These are phyloP conservation scores for Potamilus streckersoni DNA, from an alignment of 1,140 invertebrate genomes.

Conservation along the genomic window DNA sequence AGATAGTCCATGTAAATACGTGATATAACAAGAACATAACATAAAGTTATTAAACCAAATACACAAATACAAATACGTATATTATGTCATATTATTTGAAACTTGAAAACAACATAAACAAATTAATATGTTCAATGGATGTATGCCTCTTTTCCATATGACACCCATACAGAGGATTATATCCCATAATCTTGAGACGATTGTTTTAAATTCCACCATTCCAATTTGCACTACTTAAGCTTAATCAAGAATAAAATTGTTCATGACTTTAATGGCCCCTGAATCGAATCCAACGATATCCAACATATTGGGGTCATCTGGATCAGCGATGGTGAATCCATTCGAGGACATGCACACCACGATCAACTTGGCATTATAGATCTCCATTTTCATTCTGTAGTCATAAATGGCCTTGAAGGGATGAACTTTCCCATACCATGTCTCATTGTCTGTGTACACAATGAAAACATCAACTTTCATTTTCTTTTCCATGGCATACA, in stretches of 20 bases:
- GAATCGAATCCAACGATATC: conserved; percentile 76
- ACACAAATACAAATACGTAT: too few species aligned
- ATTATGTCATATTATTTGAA: too few species aligned
- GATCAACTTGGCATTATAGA: conserved; percentile 67
- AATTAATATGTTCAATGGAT: too few species aligned
- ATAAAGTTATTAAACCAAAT: too few species aligned
- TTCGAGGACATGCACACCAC: conserved; percentile 71
- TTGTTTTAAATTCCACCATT: too few species aligned
- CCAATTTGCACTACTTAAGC: conserved; percentile 20
- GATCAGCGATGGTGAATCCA: conserved; percentile 67
- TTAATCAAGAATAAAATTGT: conserved; percentile 45
- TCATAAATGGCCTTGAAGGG: conserved; percentile 49
- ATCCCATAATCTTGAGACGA: too few species aligned
- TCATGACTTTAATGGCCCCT: conserved; percentile 72
- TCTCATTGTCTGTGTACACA: too few species aligned
- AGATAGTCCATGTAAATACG: too few species aligned
- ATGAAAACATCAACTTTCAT: conserved; percentile 60
- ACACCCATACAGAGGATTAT: too few species aligned
- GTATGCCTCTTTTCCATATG: too few species aligned
- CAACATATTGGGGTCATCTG: conserved; percentile 72
- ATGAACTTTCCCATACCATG: conserved; percentile 37
- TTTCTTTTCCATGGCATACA: conserved; percentile 73
- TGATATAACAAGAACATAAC: too few species aligned
- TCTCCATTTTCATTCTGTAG: conserved; percentile 44
- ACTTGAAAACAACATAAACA: too few species aligned